Evolutionary conservation across 2,113 vertebrate species (phyloP), one percentile per base, ranked within the genome.

Genomic region (Aviceda subcristata): DNA sequence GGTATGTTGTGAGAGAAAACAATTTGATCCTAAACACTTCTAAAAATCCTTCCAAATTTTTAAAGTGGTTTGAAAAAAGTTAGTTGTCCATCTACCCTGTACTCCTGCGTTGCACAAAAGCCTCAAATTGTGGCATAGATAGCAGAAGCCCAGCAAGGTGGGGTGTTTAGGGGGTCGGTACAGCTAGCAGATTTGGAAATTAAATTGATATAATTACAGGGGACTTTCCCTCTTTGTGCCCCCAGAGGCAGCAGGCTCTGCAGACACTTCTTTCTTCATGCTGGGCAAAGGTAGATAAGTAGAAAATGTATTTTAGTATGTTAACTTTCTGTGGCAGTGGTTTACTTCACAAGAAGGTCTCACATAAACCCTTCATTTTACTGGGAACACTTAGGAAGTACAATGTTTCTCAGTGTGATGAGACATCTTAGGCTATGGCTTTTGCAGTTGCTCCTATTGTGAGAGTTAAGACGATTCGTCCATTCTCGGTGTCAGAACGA

Each of bases 401-500:
- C 32, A 46, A 2, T 24, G 21, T 12, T 91, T 80, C 36, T 69
- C 17, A 22, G 21, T 29, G 32, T 12, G 59, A 50, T 66, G n/a
- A 32, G 50, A 43, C 17, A 5, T 68, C 32, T 64, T 16, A 67
- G 57, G 8, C 19, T 16, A 3, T 53, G 80, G 57, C 46, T 78
- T 72, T 76, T 82, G 39, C 45, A 75, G 41, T 74, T 82, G 60
- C 19, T 75, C 1, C 0, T 30, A 3, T 27, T 60, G 32, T 39
- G 51, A 23, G 23, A 22, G n/a, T 51, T 26, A 7, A 46, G 55
- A 57, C 0, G 0, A 15, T 45, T 13, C 1, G 4, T 29, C 55
- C 0, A 0, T 41, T 74, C 32, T 22, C 22, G 1, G 5, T 29
- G 26, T 87, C 50, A 22, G 43, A 56, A 34, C 0, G 0, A 41